Evolutionary conservation across 2,113 vertebrate genomes (phyloP), one percentile per base, ranked within the genome.

Genomic region (Hymenochirus boettgeri): DNA sequence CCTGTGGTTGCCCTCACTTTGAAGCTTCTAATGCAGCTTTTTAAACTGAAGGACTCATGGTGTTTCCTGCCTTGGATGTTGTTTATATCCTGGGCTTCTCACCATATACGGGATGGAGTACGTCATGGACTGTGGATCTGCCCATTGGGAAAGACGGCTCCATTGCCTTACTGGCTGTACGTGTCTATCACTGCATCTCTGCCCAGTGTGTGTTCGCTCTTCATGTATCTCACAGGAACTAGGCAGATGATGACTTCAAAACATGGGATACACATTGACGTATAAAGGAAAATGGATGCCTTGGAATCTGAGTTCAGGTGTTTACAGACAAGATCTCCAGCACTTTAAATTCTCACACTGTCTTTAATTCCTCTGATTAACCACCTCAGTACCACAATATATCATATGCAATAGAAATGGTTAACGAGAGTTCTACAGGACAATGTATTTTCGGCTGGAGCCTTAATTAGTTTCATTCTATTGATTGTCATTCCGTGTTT

Each of bases 1-100:
- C 94, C 93, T 0, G 27, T 86, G 7, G 80, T 88, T 52, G 93
- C 84, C 52, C 81, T 97, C 76, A 84, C 84, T 7, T 80, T 98
- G 18, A 94, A 91, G 75, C 77, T 94, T 62, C 76, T 88, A 54
- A 90, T 96, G 89, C 88, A 93, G 79, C 73, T 92, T 39, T 85
- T 91, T 61, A 91, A 85, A 70, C 89, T 97, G 65, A 96, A 93
- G 73, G 93, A 95, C 29, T 91, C 92, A 0, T 97, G 93, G 95
- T 93, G 91, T 79, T 95, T 93, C 72, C 82, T 99, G 71, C 96
- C 96, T 3, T 98, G 94, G 96, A 93, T 98, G 92, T 74, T 98
- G 18, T 93, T 96, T 65, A 85, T 98, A 58, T 92, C 94, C 29
- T 92, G 96, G 90, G 90, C 88, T 5, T 94, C 96, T 2, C 96